A percentile compares a stretch with the other conserved stretches of the same genome.
Conservation (phyloP, 2,888 invertebrate genomes). For the Zhuqinia jingwanae region DNA sequence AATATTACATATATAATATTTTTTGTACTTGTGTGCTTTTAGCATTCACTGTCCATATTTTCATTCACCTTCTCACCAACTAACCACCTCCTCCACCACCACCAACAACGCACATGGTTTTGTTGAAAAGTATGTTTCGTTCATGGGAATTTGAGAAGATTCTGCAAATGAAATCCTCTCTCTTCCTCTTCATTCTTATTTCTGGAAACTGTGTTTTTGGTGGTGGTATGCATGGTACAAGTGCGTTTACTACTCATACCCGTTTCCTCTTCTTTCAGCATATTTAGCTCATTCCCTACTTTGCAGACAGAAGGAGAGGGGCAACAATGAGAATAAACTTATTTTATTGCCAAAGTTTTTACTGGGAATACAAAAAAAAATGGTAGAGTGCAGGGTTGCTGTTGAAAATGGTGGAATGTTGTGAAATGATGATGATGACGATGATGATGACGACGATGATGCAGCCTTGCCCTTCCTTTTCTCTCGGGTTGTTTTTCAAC, state of each 20-base stretch:
- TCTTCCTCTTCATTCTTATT: slow-evolving; percentile 4
- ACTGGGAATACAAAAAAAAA: slow-evolving; percentile 29
- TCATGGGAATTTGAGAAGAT: background rate
- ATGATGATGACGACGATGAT: background rate
- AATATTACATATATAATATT: too few species aligned
- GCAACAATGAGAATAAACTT: slow-evolving; percentile 50
- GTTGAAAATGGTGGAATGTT: slow-evolving; percentile 11
- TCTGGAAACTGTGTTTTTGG: slow-evolving; percentile 17
- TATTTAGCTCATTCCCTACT: too few species aligned
- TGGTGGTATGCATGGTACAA: too few species aligned
- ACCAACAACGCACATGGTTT: too few species aligned
- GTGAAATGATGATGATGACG: too few species aligned
- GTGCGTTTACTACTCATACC: too few species aligned
- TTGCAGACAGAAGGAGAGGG: too few species aligned
- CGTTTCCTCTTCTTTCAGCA: too few species aligned
- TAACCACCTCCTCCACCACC: background rate
- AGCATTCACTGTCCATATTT: too few species aligned
- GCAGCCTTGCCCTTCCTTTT: slow-evolving; percentile 54
- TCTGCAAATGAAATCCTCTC: slow-evolving; percentile 25
- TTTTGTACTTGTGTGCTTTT: too few species aligned
- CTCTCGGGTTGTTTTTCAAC: slow-evolving; percentile 42
- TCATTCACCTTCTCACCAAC: background rate
- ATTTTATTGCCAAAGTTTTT: slow-evolving; percentile 63
- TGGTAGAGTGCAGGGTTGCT: background rate
- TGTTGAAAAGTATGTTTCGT: background rate